Evolutionary conservation across 2,888 invertebrate genomes (phyloP), one percentile per base, ranked within the genome.

Genomic region (Merodon equestris): DNA sequence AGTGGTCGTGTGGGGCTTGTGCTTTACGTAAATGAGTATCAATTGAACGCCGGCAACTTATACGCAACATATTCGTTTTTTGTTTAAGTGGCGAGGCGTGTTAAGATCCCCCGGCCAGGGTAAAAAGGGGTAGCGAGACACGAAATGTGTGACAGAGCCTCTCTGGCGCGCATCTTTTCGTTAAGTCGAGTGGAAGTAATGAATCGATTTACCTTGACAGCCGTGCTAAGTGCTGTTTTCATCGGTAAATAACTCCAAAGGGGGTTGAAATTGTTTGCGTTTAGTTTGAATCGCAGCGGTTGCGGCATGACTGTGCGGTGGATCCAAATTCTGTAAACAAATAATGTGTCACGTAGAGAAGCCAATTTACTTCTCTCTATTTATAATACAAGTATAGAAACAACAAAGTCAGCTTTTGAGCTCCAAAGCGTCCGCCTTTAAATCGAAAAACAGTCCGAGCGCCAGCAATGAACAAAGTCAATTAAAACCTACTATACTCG

Each of bases 131-230:
- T 19, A 34, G 19, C 45, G 3, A 5, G 47, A 10, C 13, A 15
- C 10, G 4, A 44, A 27, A 17, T 14, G 12, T 13, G 53, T 45
- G 61, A 51, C 42, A 63, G 15, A 54, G 18, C 5, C 14, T 42
- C 27, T 56, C 38, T 42, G 44, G 36, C 19, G 56, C 56, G 71
- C 71, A 71, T 71, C 71, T 71, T 50, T 56, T 48, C 17, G 56
- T 44, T 40, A 61, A 40, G 48, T 38, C 56, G 38, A 63, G 63
- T 71, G 56, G 71, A 63, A 63, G 71, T 71, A 71, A 71, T 63
- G 71, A 63, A 63, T 63, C 63, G 71, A 71, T 71, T 71, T 63
- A 63, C 71, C 71, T 63, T 71, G 71, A 71, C 61, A 71, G 56
- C 42, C 44, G 44, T 63, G 63, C 50, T 71, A 71, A 71, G 71